Evolutionary conservation across 2,113 vertebrate species (phyloP), one percentile per base, ranked within the genome.

Genomic region (Hirundichthys speculiger): DNA sequence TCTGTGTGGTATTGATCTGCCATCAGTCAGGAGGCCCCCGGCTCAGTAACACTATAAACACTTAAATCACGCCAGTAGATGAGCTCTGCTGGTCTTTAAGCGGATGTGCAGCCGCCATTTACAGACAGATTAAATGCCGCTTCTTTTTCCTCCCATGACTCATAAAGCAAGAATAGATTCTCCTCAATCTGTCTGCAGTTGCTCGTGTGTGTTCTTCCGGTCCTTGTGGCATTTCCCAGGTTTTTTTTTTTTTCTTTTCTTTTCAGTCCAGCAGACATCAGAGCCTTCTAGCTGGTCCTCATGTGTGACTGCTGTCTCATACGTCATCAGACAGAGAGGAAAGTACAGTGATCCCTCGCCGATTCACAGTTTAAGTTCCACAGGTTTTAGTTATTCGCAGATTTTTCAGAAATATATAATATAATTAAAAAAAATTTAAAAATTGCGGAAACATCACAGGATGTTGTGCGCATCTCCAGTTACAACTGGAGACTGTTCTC

Each of bases 271-370:
- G 1, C 75, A 71, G 56, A 56, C 22, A 47, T 50, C 4, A 34
- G 13, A 16, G 40, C 38, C 24, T 13, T 25, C 53, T 65, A 41
- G 3, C n/a, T 51, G 40, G 22, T 66, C 5, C 24, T 52, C n/a
- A n/a, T 18, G 27, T 51, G 14, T 20, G 48, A 54, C 27, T 72
- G 24, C 40, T 55, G 39, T 53, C 47, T 64, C 30, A 54, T 19
- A 13, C 60, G 66, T 69, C 56, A 67, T 55, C 27, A 56, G 30
- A 14, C 66, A 73, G 71, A 58, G 73, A 79, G 69, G 65, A 75
- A 62, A 25, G 11, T 8, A 4, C n/a, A n/a, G n/a, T n/a, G n/a
- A n/a, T n/a, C n/a, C n/a, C n/a, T n/a, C n/a, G n/a, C n/a, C n/a
- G n/a, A n/a, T n/a, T n/a, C n/a, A n/a, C n/a, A n/a, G n/a, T n/a